Base-by-base conservation (phyloP, 1,140 invertebrate genomes). In the Apis dorsata region DNA sequence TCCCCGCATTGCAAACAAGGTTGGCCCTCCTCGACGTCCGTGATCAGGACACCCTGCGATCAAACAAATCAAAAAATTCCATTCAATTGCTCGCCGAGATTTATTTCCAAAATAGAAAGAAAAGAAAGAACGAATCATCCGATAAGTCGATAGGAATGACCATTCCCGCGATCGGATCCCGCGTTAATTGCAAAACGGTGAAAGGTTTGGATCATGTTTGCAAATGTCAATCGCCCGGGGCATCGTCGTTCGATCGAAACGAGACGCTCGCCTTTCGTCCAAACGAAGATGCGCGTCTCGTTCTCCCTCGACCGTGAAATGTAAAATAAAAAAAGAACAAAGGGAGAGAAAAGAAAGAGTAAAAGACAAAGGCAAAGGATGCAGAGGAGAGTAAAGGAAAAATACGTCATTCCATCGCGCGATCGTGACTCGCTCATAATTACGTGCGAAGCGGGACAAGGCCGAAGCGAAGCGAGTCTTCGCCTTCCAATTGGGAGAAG, bases 21-120 rank as follows among this genome's bases (percentile, higher is more conserved):
- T 84, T 97, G 96, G 17, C 97, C 97, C 90, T 97, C 97, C 85
- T 97, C 97, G 44, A 98, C 95, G 92, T 98, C 97, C 76, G 97
- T 96, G 84, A 98, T 97, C 84, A 97, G 93, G 55, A 97, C 96
- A 79, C 96, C 97, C 97, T 98, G 95, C 53, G 94, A 95, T 87
- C 55, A 94, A 95, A 85, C 44, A 59, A 59, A 86, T 13, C 70
- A 72, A 73, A 63, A 59, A 55, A 34, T 7, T 44, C 57, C n/a
- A 21, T 63, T 1, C 5, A 8, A 24, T 60, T 21, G 59, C 59
- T 57, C 55, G 55, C 55, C 55, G 55, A 57, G 15, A 17, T 55
- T 12, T 57, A 57, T 57, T 57, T 17, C 15, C 55, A 57, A 57
- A 17, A 7, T 0, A 44, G 0, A 5, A 44, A 44, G 7, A 44